Base-by-base conservation (phyloP, 1,140 invertebrate species). In the Atta texana region DNA sequence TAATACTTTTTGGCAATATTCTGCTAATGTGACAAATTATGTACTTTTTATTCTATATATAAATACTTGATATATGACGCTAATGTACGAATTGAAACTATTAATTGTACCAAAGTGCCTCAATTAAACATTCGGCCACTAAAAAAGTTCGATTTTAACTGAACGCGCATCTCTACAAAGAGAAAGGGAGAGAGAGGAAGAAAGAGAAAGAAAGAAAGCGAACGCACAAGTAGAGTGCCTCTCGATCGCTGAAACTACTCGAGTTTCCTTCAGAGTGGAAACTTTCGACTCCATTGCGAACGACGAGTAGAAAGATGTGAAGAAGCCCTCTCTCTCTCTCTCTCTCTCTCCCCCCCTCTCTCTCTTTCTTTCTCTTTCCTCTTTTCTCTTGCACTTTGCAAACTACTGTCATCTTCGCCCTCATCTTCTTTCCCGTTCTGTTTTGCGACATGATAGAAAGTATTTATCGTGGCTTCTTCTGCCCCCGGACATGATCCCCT, bases 391-490 rank as follows among this genome's bases (percentile, higher is more conserved):
- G 6, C 24, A 31, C 71, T 34, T 51, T 21, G n/a, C 68, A 44
- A 21, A 55, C 78, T 61, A 39, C 64, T 53, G 28, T 64, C 69
- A 81, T 66, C 59, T 64, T 75, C 69, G 55, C 71, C 28, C 51
- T 85, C 59, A 49, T 59, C 63, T 77, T 66, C 59, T 31, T 71
- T 68, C 57, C 68, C 71, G 44, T 75, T 81, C 76, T 88, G 89
- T 87, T 88, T 88, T 85, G 89, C 85, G 89, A 93, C 92, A 86
- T 86, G 76, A 85, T 88, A 75, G 87, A 91, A 93, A 90, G 92
- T 92, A 93, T 93, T 93, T 93, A 93, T 93, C 92, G 91, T 88
- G 84, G 77, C 84, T 92, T 51, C 89, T 71, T 76, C 55, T 64
- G 16, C 61, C 85, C 66, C 64, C 85, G 39, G 24, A 61, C 69